Evolutionary conservation across 2,113 vertebrate species (phyloP).

Genomic region (Paradoxurus hermaphroditus): DNA sequence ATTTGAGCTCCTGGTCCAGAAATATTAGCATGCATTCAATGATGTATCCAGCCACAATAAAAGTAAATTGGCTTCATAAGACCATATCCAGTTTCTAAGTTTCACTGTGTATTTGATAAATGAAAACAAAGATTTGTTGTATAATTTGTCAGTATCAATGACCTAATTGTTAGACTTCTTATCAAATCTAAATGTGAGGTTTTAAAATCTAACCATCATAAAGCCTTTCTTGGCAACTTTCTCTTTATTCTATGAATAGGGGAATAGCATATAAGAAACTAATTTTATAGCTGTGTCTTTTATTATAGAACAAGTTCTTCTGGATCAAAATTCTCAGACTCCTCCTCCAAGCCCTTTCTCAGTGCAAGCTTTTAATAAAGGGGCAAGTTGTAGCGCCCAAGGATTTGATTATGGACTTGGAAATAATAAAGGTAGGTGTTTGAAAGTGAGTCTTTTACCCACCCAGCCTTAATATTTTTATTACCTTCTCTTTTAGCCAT

Average conservation of each 20-base stretch:
- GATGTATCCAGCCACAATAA: neutral
- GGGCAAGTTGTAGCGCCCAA: slow-evolving; percentile 90
- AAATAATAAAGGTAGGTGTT: slow-evolving; percentile 95
- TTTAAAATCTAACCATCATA: slow-evolving; percentile 37
- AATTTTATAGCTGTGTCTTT: slow-evolving; percentile 69
- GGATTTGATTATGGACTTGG: slow-evolving; percentile 98
- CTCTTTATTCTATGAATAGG: neutral
- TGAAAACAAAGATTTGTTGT: neutral
- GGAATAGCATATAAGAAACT: slow-evolving; percentile 43
- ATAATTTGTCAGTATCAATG: neutral
- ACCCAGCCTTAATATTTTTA: neutral
- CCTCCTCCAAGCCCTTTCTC: slow-evolving; percentile 98
- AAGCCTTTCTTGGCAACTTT: slow-evolving; percentile 28
- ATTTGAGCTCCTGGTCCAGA: neutral
- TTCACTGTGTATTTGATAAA: neutral
- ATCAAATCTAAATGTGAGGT: neutral
- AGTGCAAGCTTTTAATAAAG: slow-evolving; percentile 94
- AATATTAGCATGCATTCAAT: neutral
- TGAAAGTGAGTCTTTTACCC: neutral
- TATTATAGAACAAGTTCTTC: slow-evolving; percentile 91
- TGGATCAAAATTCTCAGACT: slow-evolving; percentile 95
- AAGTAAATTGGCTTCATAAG: neutral
- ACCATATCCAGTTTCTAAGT: neutral
- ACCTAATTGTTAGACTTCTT: neutral
- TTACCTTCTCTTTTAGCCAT: neutral